Conservation (phyloP, 92 coral and sea anemone species). For the Bergia sp. region DNA sequence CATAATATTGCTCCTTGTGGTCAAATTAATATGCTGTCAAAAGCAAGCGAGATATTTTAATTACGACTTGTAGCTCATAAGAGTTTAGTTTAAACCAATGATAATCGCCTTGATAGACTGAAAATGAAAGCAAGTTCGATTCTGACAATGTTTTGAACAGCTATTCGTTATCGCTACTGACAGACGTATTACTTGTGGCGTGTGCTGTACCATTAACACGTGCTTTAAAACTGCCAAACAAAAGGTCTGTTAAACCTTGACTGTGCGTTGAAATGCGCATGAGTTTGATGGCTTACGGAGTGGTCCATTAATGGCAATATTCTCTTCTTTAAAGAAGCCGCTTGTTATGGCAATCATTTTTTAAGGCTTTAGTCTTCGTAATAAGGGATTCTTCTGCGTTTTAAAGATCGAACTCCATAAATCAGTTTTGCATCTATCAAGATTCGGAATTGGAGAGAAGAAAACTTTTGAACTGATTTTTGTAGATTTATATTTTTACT, state of each 20-base stretch:
- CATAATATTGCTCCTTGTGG: too few relatives aligned
- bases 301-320: neutral
- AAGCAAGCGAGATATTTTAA: too few relatives aligned
- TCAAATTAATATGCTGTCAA: too few relatives aligned
- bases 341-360: neutral
- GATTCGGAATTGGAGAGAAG: neutral
- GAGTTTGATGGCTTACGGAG: neutral
- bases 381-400: neutral
- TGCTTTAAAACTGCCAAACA: neutral
- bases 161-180: neutral
- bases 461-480: neutral
- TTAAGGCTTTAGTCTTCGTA: neutral
- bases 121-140: neutral
- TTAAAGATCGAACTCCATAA: neutral
- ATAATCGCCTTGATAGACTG: neutral
- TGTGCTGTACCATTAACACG: neutral
- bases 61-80: too few relatives aligned
- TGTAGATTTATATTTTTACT: constrained; percentile 23
- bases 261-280: neutral
- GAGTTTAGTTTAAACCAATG: too few relatives aligned
- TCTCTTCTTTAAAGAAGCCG: neutral
- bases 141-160: neutral
- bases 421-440: neutral
- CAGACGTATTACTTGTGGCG: too few relatives aligned
- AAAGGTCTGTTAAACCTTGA: neutral